Evolutionary conservation across 2,113 vertebrate genomes (phyloP).

Genomic region (Enhydra lutris): DNA sequence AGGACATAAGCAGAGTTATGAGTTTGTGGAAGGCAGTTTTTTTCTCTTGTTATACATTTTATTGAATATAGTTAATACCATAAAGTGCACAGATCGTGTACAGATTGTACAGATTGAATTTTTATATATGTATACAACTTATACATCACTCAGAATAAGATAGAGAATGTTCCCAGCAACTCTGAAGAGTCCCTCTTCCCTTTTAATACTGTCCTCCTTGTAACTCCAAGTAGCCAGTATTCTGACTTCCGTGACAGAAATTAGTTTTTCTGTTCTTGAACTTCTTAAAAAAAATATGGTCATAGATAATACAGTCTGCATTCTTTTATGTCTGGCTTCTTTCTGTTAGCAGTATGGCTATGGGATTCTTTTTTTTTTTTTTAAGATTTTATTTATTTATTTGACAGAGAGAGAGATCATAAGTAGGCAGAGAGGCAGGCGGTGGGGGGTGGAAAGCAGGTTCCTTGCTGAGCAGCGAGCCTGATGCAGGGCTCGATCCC

Average conservation of each 20-base stretch:
- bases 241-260: background rate
- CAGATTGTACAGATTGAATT: background rate
- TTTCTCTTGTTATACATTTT: background rate
- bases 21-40: background rate
- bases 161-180: background rate
- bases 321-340: background rate
- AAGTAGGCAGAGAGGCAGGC: no score
- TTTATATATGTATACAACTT: background rate
- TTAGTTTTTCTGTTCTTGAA: conserved; percentile 16
- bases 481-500: no score
- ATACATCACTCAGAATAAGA: background rate
- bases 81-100: background rate
- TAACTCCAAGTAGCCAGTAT: background rate
- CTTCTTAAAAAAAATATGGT: background rate
- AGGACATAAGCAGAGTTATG: background rate
- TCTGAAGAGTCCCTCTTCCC: background rate
- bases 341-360: background rate
- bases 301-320: background rate
- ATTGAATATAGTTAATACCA: background rate
- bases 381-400: no score
- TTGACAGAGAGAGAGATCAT: no score
- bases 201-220: background rate
- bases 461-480: no score
- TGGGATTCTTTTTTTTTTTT: background rate
- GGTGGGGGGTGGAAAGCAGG: no score